phyloP scores from a whole-genome alignment of 2,797 vertebrate genomes.

The Hoplostethus atlanticus region DNA sequence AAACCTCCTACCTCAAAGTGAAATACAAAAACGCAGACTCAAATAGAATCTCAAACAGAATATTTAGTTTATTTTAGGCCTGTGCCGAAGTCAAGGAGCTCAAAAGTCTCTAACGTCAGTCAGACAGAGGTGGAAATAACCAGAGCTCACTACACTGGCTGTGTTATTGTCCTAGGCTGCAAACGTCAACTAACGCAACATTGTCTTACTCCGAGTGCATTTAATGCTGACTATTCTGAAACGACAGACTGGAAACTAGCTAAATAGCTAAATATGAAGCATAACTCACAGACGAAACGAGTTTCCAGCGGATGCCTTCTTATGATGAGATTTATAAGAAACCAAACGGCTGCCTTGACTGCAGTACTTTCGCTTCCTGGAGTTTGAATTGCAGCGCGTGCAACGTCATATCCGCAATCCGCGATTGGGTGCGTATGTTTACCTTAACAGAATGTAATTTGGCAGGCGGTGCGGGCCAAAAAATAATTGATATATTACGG shows the following conservation, averaged over 20 bases:
- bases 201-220: neutral
- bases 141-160: too few species aligned
- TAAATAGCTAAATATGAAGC: neutral
- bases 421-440: neutral
- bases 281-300: slow-evolving; percentile 43
- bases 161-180: neutral
- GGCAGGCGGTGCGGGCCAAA: slow-evolving; percentile 15
- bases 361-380: slow-evolving; percentile 69
- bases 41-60: too few species aligned
- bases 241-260: neutral
- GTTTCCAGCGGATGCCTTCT: neutral
- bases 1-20: too few species aligned
- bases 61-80: too few species aligned
- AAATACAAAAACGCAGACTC: too few species aligned
- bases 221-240: neutral
- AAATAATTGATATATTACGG: neutral
- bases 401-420: slow-evolving; percentile 64
- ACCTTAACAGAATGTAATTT: rapidly evolving
- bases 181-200: neutral
- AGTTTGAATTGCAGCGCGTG: slow-evolving; percentile 79
- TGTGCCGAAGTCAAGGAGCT: too few species aligned
- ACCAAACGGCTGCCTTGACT: slow-evolving; percentile 38
- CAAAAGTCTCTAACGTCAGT: too few species aligned
- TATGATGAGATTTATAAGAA: neutral
- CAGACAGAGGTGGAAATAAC: too few species aligned